phyloP scores from a whole-genome alignment of 92 coral and sea anemone genomes.

The Parazoanthus darwini region DNA sequence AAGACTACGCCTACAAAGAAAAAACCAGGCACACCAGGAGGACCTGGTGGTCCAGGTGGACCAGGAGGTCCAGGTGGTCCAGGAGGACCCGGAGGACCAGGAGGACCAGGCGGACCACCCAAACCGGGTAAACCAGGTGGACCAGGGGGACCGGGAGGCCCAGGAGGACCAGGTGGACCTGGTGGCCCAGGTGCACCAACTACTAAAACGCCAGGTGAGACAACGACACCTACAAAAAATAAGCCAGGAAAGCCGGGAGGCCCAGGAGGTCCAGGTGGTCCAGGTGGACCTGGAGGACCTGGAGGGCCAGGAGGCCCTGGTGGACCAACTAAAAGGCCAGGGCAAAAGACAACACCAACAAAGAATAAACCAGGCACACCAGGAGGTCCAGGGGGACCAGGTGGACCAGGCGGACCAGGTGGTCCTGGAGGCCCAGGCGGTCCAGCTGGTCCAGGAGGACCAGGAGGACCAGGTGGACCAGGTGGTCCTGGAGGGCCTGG shows the following conservation, averaged over 20 bases:
- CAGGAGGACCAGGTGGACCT: slow-evolving; percentile 50
- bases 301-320: slow-evolving; percentile 53
- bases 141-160: slow-evolving; percentile 49
- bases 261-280: slow-evolving; percentile 77
- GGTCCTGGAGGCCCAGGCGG: slow-evolving; percentile 74
- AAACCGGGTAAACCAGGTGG: slow-evolving; percentile 75
- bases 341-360: slow-evolving; percentile 55
- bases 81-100: slow-evolving; percentile 71
- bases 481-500: slow-evolving; percentile 70
- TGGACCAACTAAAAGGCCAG: slow-evolving; percentile 61
- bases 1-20: slow-evolving; percentile 41
- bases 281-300: slow-evolving; percentile 57
- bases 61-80: slow-evolving; percentile 61
- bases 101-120: slow-evolving; percentile 70
- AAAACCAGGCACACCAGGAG: slow-evolving; percentile 61
- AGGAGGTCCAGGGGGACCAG: slow-evolving; percentile 48
- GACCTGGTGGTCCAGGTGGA: slow-evolving; percentile 59
- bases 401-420: slow-evolving; percentile 70
- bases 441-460: slow-evolving; percentile 71
- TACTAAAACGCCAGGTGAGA: slow-evolving; percentile 54
- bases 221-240: slow-evolving; percentile 46
- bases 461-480: slow-evolving; percentile 77
- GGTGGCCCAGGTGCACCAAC: slow-evolving; percentile 53
- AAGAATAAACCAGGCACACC: slow-evolving; percentile 50
- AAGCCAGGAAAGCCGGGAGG: slow-evolving; percentile 76